These are phyloP conservation scores for Poeciliopsis infans DNA, from an alignment of 2,797 vertebrate genomes.

Conservation along the genomic window DNA sequence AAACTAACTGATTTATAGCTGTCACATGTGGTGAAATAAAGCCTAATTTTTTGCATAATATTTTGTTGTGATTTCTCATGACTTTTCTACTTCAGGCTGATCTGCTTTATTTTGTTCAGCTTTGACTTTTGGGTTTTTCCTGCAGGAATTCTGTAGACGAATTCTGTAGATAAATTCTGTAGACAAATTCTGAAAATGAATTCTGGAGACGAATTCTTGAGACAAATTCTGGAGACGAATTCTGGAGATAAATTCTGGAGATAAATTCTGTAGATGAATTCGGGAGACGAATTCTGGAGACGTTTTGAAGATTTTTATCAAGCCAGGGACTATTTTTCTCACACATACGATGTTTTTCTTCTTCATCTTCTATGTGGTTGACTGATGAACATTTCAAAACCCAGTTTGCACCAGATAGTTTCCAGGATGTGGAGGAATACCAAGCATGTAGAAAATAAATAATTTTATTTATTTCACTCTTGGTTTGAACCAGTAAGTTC, in stretches of 20 bases:
- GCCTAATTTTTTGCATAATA: background rate
- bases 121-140: background rate
- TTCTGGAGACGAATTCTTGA: no score
- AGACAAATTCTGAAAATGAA: no score
- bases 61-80: background rate
- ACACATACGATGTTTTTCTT: background rate
- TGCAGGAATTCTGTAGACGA: background rate
- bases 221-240: no score
- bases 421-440: constrained; percentile 19
- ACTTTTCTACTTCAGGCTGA: background rate
- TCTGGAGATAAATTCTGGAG: no score
- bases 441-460: constrained; percentile 22
- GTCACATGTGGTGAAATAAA: background rate
- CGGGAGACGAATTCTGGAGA: background rate
- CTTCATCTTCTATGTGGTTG: background rate
- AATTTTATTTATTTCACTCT: constrained; percentile 17
- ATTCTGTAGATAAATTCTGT: no score
- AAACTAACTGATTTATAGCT: background rate
- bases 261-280: no score
- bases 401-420: constrained; percentile 12
- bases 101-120: background rate
- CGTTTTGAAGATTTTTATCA: background rate
- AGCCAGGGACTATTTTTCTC: background rate
- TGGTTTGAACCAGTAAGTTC: constrained; percentile 16
- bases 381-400: constrained; percentile 2